phyloP scores from a whole-genome alignment of 2,888 invertebrate genomes.

The Byasa hedistus region DNA sequence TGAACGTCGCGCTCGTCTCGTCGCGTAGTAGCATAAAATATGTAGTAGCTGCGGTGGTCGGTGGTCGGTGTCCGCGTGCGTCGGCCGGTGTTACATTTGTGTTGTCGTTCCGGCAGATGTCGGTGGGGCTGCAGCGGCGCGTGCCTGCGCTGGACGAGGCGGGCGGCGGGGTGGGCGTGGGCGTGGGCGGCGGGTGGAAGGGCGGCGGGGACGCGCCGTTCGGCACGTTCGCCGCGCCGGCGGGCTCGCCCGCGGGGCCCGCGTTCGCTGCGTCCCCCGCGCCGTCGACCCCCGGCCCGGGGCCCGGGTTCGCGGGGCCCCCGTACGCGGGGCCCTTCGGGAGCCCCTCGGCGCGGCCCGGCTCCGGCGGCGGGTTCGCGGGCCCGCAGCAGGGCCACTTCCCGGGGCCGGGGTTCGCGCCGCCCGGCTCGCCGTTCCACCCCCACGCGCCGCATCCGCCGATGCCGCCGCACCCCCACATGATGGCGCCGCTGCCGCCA shows the following conservation, averaged over 20 bases:
- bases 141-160: conserved; percentile 78
- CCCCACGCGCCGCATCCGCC: conserved; percentile 93
- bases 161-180: conserved; percentile 60
- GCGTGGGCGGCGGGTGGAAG: conserved; percentile 84
- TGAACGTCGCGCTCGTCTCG: too few relatives aligned
- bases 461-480: conserved; percentile 85
- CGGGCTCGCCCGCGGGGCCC: conserved; percentile 85
- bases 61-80: too few relatives aligned
- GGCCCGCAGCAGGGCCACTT: conserved; percentile 82
- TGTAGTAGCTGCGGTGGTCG: too few relatives aligned
- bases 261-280: conserved; percentile 85
- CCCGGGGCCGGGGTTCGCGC: conserved; percentile 87
- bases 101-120: too few relatives aligned
- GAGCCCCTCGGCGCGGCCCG: conserved; percentile 84
- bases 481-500: conserved; percentile 83
- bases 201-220: conserved; percentile 82
- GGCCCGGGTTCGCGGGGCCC: conserved; percentile 84
- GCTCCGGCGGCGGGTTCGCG: conserved; percentile 92
- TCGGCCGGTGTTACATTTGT: too few relatives aligned
- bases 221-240: conserved; percentile 90
- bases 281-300: conserved; percentile 87
- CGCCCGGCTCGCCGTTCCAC: conserved; percentile 88
- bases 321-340: conserved; percentile 84
- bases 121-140: conserved; percentile 92
- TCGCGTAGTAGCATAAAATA: too few relatives aligned